Base-by-base conservation (phyloP, 2,113 vertebrate genomes). In the Phrynosoma platyrhinos region DNA sequence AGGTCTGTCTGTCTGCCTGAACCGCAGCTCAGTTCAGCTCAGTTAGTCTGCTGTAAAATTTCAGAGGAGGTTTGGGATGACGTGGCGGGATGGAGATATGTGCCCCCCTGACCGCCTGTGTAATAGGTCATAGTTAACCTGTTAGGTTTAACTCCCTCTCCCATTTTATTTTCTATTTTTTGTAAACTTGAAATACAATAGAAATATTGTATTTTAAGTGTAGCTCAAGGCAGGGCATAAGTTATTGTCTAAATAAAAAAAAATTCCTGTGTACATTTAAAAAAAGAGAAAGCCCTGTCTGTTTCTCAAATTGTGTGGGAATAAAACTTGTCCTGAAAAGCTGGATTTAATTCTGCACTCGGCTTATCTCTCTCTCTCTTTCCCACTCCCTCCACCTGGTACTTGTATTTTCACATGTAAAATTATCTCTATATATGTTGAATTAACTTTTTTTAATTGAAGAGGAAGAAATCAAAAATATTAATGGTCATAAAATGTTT, bases 391-490 rank as follows among this genome's bases (percentile, higher is more conserved):
- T 36, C 36, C 36, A 36, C 71, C 94, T 94, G 96, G 97, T 97
- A 96, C 96, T 96, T 96, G 94, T 94, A 93, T 94, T 95, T 96
- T 95, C 95, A 95, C 94, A 95, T 93, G 94, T 94, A 92, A 95
- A 95, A 97, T 94, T 92, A 95, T 95, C 94, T 97, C 96, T 94
- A 92, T 97, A 96, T 97, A 96, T 96, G 96, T 97, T 96, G 96
- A 95, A 96, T 97, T 97, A 95, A 97, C 97, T 97, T 95, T 97
- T 97, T 75, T 82, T n/a, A 96, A 96, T 93, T 96, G 96, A 95
- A 96, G 96, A 96, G 64, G 83, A 90, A 88, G 77, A 88, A 62
- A 62, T 4, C 13, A 62, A 62, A 86, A 75, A 83, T 92, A 93
- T 90, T 95, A 89, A 92, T 94, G 94, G 92, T 96, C 94, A 83